phyloP scores from a whole-genome alignment of 2,113 vertebrate species.

The Recurvirostra avosetta region DNA sequence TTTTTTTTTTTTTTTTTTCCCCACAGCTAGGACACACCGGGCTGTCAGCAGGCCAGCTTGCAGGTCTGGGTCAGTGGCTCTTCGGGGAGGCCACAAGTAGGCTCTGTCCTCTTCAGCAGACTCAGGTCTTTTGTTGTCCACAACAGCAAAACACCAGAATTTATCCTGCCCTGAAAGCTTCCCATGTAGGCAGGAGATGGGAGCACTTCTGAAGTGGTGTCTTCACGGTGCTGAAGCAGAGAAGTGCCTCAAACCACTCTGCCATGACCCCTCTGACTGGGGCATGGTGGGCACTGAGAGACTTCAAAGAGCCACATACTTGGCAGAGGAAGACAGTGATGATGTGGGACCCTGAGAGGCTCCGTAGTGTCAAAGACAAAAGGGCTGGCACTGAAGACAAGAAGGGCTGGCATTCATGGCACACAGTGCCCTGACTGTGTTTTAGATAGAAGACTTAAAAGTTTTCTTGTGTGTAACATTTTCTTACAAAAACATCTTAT shows the following conservation, averaged over 20 bases:
- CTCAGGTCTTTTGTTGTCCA: neutral
- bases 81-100: neutral
- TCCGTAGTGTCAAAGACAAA: neutral
- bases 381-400: neutral
- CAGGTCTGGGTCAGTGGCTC: neutral
- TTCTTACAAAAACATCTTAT: slow-evolving; percentile 59
- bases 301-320: neutral
- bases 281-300: neutral
- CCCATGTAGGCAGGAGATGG: neutral
- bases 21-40: neutral
- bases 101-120: neutral
- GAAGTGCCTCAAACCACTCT: neutral
- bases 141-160: neutral
- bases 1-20: neutral
- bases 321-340: slow-evolving; percentile 6
- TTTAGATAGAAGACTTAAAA: slow-evolving; percentile 29
- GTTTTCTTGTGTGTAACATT: slow-evolving; percentile 52
- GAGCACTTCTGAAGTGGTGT: neutral
- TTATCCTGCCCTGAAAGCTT: neutral
- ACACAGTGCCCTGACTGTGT: neutral
- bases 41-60: neutral
- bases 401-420: neutral
- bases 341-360: neutral
- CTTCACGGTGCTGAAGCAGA: neutral
- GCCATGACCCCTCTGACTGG: neutral